phyloP scores from a whole-genome alignment of 2,113 vertebrate genomes.

The Spilogale gracilis region DNA sequence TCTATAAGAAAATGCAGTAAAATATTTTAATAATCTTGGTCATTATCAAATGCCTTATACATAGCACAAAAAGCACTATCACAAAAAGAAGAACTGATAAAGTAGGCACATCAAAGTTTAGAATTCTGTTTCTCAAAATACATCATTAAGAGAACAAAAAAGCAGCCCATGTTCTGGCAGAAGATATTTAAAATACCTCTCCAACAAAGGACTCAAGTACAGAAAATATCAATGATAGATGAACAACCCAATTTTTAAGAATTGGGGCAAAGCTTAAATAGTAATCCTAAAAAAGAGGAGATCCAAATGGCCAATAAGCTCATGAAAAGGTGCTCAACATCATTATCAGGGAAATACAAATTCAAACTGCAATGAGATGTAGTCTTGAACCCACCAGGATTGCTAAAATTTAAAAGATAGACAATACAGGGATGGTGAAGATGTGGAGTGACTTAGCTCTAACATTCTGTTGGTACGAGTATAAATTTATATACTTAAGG shows the following conservation, averaged over 20 bases:
- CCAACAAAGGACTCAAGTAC: background rate
- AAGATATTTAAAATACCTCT: background rate
- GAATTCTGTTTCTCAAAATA: background rate
- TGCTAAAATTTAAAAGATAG: background rate
- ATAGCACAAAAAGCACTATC: background rate
- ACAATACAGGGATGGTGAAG: background rate
- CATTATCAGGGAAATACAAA: background rate
- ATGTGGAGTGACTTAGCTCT: background rate
- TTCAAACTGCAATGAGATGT: background rate
- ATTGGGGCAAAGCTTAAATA: background rate
- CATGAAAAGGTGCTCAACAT: background rate
- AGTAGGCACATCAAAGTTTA: background rate
- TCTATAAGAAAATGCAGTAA: background rate
- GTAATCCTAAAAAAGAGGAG: background rate
- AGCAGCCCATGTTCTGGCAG: background rate
- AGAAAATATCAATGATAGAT: background rate
- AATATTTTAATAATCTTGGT: conserved; percentile 16
- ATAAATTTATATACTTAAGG: background rate
- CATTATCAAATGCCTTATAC: background rate
- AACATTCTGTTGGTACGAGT: background rate
- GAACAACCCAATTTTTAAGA: background rate
- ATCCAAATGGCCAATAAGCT: background rate
- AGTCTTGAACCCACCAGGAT: background rate
- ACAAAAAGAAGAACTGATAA: background rate
- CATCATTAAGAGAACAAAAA: conserved; percentile 3